A percentile compares a stretch with the other conserved stretches of the same genome.
Conservation (phyloP, 2,888 invertebrate species). For the Sinodicranocentrus sp. region DNA sequence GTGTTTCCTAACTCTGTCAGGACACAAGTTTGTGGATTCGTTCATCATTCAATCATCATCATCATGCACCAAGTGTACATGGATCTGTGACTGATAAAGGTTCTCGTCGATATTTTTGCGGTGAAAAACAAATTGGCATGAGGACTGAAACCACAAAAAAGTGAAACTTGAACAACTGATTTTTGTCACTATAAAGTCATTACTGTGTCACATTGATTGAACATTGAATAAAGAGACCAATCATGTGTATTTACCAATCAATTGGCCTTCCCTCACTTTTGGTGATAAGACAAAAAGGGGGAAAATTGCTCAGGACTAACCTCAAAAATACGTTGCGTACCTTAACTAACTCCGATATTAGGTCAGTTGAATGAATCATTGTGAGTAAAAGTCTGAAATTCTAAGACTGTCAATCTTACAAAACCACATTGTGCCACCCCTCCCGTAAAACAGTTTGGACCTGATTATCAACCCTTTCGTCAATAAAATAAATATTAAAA, state of each 20-base stretch:
- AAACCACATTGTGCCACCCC: too few species aligned
- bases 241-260: constrained; percentile 22
- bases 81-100: background rate
- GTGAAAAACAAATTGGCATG: constrained; percentile 46
- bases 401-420: too few species aligned
- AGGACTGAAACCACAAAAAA: constrained; percentile 53
- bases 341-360: too few species aligned
- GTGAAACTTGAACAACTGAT: constrained; percentile 49
- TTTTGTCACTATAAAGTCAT: constrained; percentile 47
- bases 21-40: constrained; percentile 36
- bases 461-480: too few species aligned
- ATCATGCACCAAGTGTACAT: background rate
- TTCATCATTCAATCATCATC: too few species aligned
- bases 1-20: constrained; percentile 55
- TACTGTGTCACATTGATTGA: constrained; percentile 21
- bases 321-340: too few species aligned
- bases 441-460: too few species aligned
- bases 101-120: constrained; percentile 33
- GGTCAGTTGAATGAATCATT: too few species aligned
- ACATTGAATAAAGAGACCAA: background rate
- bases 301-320: too few species aligned
- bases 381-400: too few species aligned
- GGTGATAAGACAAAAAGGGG: too few species aligned
- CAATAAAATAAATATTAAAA: too few species aligned
- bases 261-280: constrained; percentile 22